Evolutionary conservation across 2,888 invertebrate genomes (phyloP), one percentile per base, ranked within the genome.

Genomic region (Syrista parreyssii): DNA sequence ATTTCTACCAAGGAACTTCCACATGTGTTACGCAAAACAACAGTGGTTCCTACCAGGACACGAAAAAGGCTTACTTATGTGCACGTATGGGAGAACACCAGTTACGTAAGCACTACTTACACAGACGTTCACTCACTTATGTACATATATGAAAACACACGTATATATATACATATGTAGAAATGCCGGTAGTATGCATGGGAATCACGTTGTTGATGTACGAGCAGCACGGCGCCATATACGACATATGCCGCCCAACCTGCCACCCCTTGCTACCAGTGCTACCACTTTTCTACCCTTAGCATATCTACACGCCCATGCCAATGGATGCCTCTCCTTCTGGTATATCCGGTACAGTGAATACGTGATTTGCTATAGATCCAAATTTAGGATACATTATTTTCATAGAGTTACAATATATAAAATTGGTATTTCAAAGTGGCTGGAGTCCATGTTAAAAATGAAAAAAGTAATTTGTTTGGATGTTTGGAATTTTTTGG

Each of bases 141-240:
- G 40, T 40, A 40, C 40, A 40, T 40, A 40, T 40, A 15, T 40
- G 55, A 23, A 55, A 1, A 4, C 6, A 34, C 6, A 34, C 6
- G 9, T 55, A 55, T 9, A 55, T 23, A 80, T 80, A 78, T 78
- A 75, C 79, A 76, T 77, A 76, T 55, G 72, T 72, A 80, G 76
- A 79, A 82, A 82, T 79, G 79, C 69, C 77, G 79, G 79, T 79
- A 84, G 86, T 87, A 87, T 89, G 87, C 87, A 89, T 88, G 89
- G 83, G 87, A 88, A 89, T 89, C 89, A 89, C 88, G 89, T 87
- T 88, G 88, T 86, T 87, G 88, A 88, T 87, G 86, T 85, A 86
- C 84, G 86, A 84, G 84, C 83, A 83, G 83, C 82, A 84, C 76
- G 82, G 79, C 80, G 82, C 81, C 85, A 81, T 85, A 84, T 79